Conservation (phyloP, 2,113 vertebrate species). For the Percina caprodes region DNA sequence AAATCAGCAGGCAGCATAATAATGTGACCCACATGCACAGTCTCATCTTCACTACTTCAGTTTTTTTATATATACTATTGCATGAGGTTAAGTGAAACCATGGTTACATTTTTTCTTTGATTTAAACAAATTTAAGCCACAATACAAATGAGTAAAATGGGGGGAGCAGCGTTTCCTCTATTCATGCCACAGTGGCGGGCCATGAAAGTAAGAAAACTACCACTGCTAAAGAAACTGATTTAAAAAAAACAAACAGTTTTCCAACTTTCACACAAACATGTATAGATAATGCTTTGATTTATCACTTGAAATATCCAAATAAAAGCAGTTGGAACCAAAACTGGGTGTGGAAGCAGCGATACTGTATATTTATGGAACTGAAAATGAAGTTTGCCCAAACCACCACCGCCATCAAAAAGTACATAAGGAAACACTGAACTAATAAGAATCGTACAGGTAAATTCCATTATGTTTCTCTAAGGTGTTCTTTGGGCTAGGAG, state of each 20-base stretch:
- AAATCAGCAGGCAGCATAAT: slow-evolving; percentile 48
- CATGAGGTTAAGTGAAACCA: slow-evolving; percentile 57
- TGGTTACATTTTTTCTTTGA: slow-evolving; percentile 16
- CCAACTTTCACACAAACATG: slow-evolving; percentile 59
- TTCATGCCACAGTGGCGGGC: slow-evolving; percentile 64
- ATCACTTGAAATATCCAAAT: slow-evolving; percentile 60
- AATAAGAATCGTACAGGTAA: slow-evolving; percentile 62
- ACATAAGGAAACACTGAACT: slow-evolving; percentile 57
- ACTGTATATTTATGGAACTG: slow-evolving; percentile 27
- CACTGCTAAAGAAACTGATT: slow-evolving; percentile 40
- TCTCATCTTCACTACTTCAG: slow-evolving; percentile 30
- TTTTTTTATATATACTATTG: slow-evolving; percentile 16
- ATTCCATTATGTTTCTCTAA: slow-evolving; percentile 59
- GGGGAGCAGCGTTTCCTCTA: slow-evolving; percentile 57
- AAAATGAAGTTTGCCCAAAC: slow-evolving; percentile 57
- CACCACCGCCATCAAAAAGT: slow-evolving; percentile 46
- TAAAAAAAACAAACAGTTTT: slow-evolving; percentile 29
- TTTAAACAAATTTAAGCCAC: slow-evolving; percentile 59
- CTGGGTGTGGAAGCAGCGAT: slow-evolving; percentile 53
- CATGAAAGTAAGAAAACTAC: slow-evolving; percentile 46
- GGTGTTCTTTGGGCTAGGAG: slow-evolving; percentile 76
- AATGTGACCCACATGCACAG: slow-evolving; percentile 38
- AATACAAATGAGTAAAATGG: slow-evolving; percentile 63
- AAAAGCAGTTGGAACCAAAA: slow-evolving; percentile 67
- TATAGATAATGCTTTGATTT: slow-evolving; percentile 61